Evolutionary conservation across 2,888 invertebrate genomes (phyloP).

Genomic region (Drosophila anomalata): DNA sequence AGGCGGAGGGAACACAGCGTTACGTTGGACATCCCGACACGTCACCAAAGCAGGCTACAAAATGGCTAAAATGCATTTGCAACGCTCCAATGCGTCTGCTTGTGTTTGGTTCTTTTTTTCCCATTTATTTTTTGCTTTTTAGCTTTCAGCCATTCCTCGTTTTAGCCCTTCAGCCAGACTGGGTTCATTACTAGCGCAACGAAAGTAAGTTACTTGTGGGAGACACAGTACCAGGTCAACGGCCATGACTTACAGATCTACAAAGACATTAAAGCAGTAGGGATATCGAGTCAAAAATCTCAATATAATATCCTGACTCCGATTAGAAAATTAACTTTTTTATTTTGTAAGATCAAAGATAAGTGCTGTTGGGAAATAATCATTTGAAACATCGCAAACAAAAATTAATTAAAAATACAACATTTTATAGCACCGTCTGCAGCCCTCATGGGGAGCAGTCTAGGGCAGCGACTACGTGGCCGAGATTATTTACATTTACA

Average conservation of each 20-base stretch:
- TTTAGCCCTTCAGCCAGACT: conserved; percentile 6
- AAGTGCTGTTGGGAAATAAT: conserved; percentile 5
- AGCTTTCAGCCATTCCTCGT: conserved; percentile 2
- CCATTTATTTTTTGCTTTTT: not conserved
- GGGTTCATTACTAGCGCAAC: conserved; percentile 34
- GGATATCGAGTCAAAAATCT: not conserved
- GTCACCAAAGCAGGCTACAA: conserved; percentile 64
- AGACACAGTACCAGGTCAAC: conserved; percentile 11
- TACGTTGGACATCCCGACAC: conserved; percentile 51
- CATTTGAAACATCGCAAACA: conserved; percentile 19
- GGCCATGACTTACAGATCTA: conserved; percentile 7
- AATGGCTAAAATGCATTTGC: conserved; percentile 69
- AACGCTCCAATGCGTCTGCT: conserved; percentile 54
- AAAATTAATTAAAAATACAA: conserved; percentile 28
- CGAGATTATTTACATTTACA: conserved; percentile 78
- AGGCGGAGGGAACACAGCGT: conserved; percentile 18
- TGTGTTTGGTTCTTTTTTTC: not conserved
- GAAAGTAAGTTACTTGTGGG: conserved; percentile 33
- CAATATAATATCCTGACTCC: too few species aligned
- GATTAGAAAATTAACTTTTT: conserved; percentile 6
- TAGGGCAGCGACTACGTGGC: conserved; percentile 61
- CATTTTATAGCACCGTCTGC: conserved; percentile 23
- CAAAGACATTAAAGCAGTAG: not conserved
- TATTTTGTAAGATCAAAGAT: not conserved
- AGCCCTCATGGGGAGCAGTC: conserved; percentile 61